A percentile compares a stretch with the other conserved stretches of the same genome.
Conservation (phyloP, 2,888 invertebrate species). For the Lobophora halterata region DNA sequence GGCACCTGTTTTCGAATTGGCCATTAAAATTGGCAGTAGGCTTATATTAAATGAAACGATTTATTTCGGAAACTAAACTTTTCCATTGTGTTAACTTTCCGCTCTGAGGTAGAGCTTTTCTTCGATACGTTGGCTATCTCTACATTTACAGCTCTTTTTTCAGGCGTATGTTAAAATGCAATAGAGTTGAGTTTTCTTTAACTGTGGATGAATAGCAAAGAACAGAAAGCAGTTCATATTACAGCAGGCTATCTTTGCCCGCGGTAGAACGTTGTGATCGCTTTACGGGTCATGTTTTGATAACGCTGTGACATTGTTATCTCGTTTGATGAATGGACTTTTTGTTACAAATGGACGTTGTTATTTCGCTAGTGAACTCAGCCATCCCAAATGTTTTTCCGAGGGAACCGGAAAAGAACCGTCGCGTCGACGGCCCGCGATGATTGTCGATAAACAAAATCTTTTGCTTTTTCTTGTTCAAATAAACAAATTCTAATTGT, state of each 20-base stretch:
- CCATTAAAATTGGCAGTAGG: slow-evolving; percentile 35
- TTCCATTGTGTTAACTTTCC: slow-evolving; percentile 69
- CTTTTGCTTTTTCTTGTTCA: slow-evolving; percentile 21
- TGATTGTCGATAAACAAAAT: slow-evolving; percentile 30
- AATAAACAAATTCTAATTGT: slow-evolving; percentile 23
- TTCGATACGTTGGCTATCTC: too few species aligned
- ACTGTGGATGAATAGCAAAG: too few species aligned
- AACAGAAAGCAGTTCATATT: too few species aligned
- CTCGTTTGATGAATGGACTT: slow-evolving; percentile 77
- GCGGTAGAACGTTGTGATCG: slow-evolving; percentile 71
- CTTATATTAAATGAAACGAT: slow-evolving; percentile 59
- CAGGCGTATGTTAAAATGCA: too few species aligned
- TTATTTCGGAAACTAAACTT: slow-evolving; percentile 58
- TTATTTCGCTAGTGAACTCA: slow-evolving; percentile 68
- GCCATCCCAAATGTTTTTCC: slow-evolving; percentile 49
- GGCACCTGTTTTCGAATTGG: slow-evolving; percentile 40
- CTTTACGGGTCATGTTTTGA: slow-evolving; percentile 74
- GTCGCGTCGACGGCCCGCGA: slow-evolving; percentile 34
- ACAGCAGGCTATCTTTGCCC: too few species aligned
- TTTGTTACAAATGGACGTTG: slow-evolving; percentile 74
- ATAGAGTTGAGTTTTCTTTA: too few species aligned
- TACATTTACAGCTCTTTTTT: too few species aligned
- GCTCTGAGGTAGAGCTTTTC: too few species aligned
- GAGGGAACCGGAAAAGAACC: slow-evolving; percentile 39
- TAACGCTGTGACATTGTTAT: slow-evolving; percentile 76